phyloP scores from a whole-genome alignment of 2,888 invertebrate species.

The Trimorus sp. region DNA sequence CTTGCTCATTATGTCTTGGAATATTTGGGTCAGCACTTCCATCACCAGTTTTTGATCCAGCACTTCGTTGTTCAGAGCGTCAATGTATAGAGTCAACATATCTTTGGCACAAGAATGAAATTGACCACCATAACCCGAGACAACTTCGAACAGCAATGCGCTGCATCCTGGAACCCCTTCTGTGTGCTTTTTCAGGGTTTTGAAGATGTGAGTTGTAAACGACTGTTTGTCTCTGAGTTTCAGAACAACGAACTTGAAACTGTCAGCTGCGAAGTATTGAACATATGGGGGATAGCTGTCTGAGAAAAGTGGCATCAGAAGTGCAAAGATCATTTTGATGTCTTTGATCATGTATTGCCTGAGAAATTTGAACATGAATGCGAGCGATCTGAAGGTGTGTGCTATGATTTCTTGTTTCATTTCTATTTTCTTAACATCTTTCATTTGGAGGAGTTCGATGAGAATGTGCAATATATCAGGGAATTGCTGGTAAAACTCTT shows the following conservation, averaged over 20 bases:
- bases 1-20: slow-evolving; percentile 85
- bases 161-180: slow-evolving; percentile 91
- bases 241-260: slow-evolving; percentile 96
- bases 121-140: slow-evolving; percentile 91
- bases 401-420: slow-evolving; percentile 90
- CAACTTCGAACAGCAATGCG: slow-evolving; percentile 92
- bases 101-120: slow-evolving; percentile 92
- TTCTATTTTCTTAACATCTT: slow-evolving; percentile 79
- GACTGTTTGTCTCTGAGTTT: slow-evolving; percentile 91
- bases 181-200: slow-evolving; percentile 85
- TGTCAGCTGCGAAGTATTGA: slow-evolving; percentile 96
- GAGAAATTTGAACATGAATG: slow-evolving; percentile 94
- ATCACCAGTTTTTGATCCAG: slow-evolving; percentile 83
- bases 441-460: slow-evolving; percentile 87
- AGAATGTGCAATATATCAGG: slow-evolving; percentile 88
- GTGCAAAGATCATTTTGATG: slow-evolving; percentile 87
- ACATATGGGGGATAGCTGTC: slow-evolving; percentile 91
- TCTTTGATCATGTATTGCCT: slow-evolving; percentile 92
- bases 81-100: slow-evolving; percentile 87
- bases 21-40: slow-evolving; percentile 86
- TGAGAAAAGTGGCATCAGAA: slow-evolving; percentile 89
- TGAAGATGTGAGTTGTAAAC: slow-evolving; percentile 87
- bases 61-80: slow-evolving; percentile 83
- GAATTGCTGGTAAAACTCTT: slow-evolving; percentile 95
- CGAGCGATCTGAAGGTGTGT: slow-evolving; percentile 92